Evolutionary conservation across 2,888 invertebrate species (phyloP), one percentile per base, ranked within the genome.

Genomic region (Hipparchia sbordonii): DNA sequence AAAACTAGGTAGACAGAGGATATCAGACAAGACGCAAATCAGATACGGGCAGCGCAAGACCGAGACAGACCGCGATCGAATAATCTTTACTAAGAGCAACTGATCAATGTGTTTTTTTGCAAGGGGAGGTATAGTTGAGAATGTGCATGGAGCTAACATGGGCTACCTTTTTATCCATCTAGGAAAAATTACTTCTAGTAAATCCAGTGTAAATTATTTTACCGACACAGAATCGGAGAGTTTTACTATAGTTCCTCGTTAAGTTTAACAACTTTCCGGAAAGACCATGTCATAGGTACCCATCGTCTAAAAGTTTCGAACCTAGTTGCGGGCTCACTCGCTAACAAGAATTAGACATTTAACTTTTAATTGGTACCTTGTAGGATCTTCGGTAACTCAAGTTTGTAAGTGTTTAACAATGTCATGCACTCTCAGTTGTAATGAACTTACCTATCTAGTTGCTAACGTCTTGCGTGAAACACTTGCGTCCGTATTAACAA

Each of bases 311-410:
- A 63, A 63, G 12, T 52, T 51, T 52, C 51, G 52, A 10, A n/a
- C n/a, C 13, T 33, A 52, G 65, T 52, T 89, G 84, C 85, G 86
- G 88, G 90, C 89, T 91, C 33, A 12, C 65, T 52, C 52, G 65
- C 86, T 84, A 89, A 93, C 93, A 93, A 93, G 93, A 92, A 92
- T 92, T 90, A 92, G 91, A 90, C 93, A 93, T 93, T 93, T 91
- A 93, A 93, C 92, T 93, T 93, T 93, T 93, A 93, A 93, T 93
- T 93, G 93, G 92, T 65, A 52, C 33, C 65, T 65, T 65, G 65
- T 65, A 88, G 87, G 89, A 88, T 91, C 87, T 90, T 92, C 89
- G 85, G 85, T 82, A 91, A 92, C 89, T 89, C 87, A 80, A 83
- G 84, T 84, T 85, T 84, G 89, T 91, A 90, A 91, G 90, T 91